Conservation (phyloP, 2,888 invertebrate genomes). For the Trachelus troglodyta region DNA sequence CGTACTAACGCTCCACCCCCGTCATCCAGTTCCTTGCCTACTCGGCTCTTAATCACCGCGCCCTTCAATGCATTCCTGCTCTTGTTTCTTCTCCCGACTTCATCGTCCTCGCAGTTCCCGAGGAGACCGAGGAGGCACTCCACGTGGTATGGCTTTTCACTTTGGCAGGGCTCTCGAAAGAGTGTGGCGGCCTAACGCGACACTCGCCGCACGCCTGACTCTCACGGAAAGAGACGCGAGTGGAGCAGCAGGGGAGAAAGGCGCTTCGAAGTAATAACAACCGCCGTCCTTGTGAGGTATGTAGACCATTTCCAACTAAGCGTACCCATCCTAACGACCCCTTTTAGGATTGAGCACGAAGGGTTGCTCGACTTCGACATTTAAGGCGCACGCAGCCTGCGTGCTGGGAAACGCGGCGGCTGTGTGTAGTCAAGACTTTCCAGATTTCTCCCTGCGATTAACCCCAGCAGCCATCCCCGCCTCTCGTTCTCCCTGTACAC, state of each 20-base stretch:
- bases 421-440: background rate
- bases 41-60: constrained; percentile 32
- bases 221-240: background rate
- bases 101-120: background rate
- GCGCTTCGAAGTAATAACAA: background rate
- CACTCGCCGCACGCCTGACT: background rate
- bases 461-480: background rate
- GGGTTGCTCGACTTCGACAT: background rate
- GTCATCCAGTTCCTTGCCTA: constrained; percentile 14
- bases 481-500: background rate
- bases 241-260: background rate
- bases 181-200: background rate
- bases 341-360: background rate
- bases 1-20: constrained; percentile 24
- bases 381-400: background rate
- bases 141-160: background rate
- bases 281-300: background rate
- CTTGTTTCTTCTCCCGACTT: constrained; percentile 16
- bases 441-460: background rate
- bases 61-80: constrained; percentile 29
- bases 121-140: too few species aligned
- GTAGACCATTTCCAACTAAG: background rate
- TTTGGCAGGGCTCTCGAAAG: background rate
- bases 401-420: background rate
- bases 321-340: background rate